Conservation (phyloP, 2,888 invertebrate genomes). For the Kuschelorhynchus macadamiae region DNA sequence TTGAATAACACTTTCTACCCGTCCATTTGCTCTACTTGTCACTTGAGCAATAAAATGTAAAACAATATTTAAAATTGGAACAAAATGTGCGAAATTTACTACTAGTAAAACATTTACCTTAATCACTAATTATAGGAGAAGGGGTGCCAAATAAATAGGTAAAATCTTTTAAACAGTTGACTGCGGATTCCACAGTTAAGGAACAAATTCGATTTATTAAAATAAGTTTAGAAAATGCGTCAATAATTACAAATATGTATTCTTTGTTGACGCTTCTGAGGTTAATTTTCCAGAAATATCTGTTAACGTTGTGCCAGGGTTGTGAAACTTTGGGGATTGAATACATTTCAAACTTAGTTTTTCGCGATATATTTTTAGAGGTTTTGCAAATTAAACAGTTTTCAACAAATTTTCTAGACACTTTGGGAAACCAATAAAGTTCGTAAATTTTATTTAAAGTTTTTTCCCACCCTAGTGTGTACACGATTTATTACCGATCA, state of each 20-base stretch:
- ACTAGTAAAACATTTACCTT: neutral
- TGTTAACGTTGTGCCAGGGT: too few species aligned
- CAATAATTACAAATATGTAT: conserved; percentile 32
- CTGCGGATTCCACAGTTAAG: neutral
- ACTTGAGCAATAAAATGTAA: conserved; percentile 24
- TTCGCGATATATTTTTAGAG: conserved; percentile 58
- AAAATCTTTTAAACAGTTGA: too few species aligned
- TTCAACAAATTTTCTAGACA: conserved; percentile 59
- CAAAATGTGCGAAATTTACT: neutral
- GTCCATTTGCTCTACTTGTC: conserved; percentile 23
- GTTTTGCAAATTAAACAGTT: conserved; percentile 60
- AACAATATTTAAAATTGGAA: conserved; percentile 7
- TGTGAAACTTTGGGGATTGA: too few species aligned
- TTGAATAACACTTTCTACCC: conserved; percentile 30
- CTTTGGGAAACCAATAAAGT: conserved; percentile 59
- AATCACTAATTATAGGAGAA: neutral
- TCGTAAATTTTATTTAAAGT: conserved; percentile 53
- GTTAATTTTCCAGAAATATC: too few species aligned
- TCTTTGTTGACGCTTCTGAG: conserved; percentile 37
- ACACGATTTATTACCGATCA: conserved; percentile 58
- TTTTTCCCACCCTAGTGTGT: conserved; percentile 53
- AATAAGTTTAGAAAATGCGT: conserved; percentile 17
- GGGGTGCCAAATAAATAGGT: too few species aligned
- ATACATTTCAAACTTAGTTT: conserved; percentile 54
- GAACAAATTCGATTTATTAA: conserved; percentile 3